A percentile compares a stretch with the other conserved stretches of the same genome.
These are phyloP conservation scores for Apotomis betuletana DNA, from an alignment of 2,888 invertebrate genomes.

Conservation along the genomic window DNA sequence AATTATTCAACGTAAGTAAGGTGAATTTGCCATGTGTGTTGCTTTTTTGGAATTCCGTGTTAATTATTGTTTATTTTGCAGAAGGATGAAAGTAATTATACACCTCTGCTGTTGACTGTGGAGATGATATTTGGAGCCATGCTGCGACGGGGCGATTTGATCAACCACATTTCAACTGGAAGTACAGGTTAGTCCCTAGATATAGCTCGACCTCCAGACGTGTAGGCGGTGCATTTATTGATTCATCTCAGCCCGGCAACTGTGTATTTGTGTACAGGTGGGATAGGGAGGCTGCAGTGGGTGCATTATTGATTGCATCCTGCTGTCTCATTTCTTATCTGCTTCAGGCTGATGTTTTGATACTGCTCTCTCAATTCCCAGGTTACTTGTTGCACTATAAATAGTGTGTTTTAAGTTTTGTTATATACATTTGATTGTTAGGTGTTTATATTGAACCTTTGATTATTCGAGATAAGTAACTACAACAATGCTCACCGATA, in stretches of 20 bases:
- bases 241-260: slow-evolving; percentile 52
- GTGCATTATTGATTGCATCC: slow-evolving; percentile 13
- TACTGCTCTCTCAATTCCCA: too few species aligned
- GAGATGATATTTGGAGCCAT: slow-evolving; percentile 89
- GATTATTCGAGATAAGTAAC: too few species aligned
- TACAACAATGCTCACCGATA: too few species aligned
- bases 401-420: too few species aligned
- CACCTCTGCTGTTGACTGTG: slow-evolving; percentile 86
- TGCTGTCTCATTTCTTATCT: not conserved
- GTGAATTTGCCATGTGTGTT: slow-evolving; percentile 39
- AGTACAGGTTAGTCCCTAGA: slow-evolving; percentile 69
- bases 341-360: too few species aligned
- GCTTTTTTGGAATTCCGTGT: slow-evolving; percentile 48
- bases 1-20: slow-evolving; percentile 85
- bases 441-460: too few species aligned
- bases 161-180: slow-evolving; percentile 84
- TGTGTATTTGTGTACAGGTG: not conserved
- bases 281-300: not conserved
- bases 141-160: slow-evolving; percentile 86
- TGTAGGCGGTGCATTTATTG: slow-evolving; percentile 53
- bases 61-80: slow-evolving; percentile 60
- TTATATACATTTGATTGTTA: too few species aligned
- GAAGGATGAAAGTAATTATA: slow-evolving; percentile 76
- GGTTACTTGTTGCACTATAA: too few species aligned
- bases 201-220: slow-evolving; percentile 40